phyloP scores from a whole-genome alignment of 2,888 invertebrate species.

The Epiblema foenella region DNA sequence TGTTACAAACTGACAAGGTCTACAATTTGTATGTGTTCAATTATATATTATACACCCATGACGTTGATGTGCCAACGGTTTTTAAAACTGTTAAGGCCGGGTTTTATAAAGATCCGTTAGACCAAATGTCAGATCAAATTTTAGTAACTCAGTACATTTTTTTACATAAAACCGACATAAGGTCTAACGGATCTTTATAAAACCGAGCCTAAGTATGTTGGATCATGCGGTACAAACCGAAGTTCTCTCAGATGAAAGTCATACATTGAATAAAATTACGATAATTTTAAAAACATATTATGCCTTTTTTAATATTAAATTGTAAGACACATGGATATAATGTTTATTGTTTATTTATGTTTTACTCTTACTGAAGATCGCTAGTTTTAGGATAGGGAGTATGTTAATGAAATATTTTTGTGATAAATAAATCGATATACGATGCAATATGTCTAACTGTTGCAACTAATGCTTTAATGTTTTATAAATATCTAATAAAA shows the following conservation, averaged over 20 bases:
- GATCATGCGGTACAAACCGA: no score
- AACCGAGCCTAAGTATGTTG: no score
- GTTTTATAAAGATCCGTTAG: no score
- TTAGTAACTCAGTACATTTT: no score
- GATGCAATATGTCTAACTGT: slow-evolving; percentile 21
- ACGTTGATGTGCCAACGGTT: neutral
- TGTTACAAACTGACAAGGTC: slow-evolving; percentile 8
- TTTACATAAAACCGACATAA: no score
- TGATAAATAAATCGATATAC: slow-evolving; percentile 14
- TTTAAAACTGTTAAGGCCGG: no score
- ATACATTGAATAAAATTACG: neutral
- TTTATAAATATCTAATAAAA: slow-evolving; percentile 28
- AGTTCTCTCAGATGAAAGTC: no score
- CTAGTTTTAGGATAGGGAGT: slow-evolving; percentile 9
- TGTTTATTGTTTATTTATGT: neutral
- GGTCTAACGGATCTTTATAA: no score
- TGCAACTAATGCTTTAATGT: slow-evolving; percentile 35
- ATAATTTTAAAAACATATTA: neutral
- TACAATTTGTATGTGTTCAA: neutral
- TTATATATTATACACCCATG: no score
- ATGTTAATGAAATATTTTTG: slow-evolving; percentile 1
- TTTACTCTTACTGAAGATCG: slow-evolving; percentile 4
- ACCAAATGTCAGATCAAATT: no score
- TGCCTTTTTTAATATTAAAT: neutral
- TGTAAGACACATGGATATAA: neutral